Percentiles rank a stretch among this genome's conserved stretches.
Conservation (phyloP, 2,113 vertebrate species). For the Siniperca chuatsi region DNA sequence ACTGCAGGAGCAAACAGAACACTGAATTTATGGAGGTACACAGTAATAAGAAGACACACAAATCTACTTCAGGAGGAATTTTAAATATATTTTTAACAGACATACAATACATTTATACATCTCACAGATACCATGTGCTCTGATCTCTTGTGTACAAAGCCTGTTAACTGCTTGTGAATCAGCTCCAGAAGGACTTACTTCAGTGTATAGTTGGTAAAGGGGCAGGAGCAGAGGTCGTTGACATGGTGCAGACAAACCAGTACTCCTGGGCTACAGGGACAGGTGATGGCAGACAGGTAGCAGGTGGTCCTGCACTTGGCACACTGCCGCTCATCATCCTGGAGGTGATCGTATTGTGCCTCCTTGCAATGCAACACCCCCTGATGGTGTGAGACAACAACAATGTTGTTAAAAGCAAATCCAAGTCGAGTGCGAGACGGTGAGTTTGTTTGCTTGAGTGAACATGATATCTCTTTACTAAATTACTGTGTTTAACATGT, state of each 20-base stretch:
- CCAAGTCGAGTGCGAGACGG: not conserved
- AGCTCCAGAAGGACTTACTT: slow-evolving; percentile 85
- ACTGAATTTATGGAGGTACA: not conserved
- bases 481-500: not conserved
- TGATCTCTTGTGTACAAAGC: not conserved
- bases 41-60: not conserved
- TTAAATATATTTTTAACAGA: not conserved
- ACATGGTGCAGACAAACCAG: slow-evolving; percentile 93
- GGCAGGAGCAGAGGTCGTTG: slow-evolving; percentile 90
- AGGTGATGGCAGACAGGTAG: slow-evolving; percentile 95
- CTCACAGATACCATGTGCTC: not conserved
- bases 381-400: slow-evolving; percentile 76
- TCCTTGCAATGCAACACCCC: slow-evolving; percentile 87
- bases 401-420: slow-evolving; percentile 6
- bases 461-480: not conserved
- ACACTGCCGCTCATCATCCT: slow-evolving; percentile 97
- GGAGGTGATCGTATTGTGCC: slow-evolving; percentile 91
- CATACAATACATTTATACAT: not conserved
- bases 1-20: slow-evolving; percentile 74
- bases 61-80: not conserved
- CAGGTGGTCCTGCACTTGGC: slow-evolving; percentile 96
- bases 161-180: not conserved
- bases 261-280: slow-evolving; percentile 88
- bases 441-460: not conserved
- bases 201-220: slow-evolving; percentile 88